Evolutionary conservation across 2,113 vertebrate genomes (phyloP), one percentile per base, ranked within the genome.

Genomic region (Pteropus alecto): DNA sequence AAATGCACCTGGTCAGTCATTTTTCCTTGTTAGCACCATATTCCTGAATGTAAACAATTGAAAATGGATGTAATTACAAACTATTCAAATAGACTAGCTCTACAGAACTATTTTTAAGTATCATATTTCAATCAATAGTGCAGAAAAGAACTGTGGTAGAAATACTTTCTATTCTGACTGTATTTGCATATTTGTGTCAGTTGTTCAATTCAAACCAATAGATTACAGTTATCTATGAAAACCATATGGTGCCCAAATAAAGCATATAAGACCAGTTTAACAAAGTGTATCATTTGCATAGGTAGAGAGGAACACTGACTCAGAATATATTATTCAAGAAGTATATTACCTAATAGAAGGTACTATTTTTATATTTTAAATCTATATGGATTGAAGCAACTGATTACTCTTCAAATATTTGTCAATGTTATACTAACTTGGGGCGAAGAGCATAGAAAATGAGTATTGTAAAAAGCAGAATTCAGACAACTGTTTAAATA

Each of bases 171-270:
- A 94, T 98, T 98, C 71, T 98, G 93, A 96, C 8, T 81, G n/a
- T 93, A 98, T 98, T 98, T 98, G 89, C 97, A 98, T 98, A 98
- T 95, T 98, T 97, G 93, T 98, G 97, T 97, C 97, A 97, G 87
- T 95, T 97, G 95, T 93, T 96, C 98, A 97, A 98, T 97, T 98
- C 97, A 98, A 98, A 96, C 96, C 97, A 98, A 98, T 98, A 98
- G 93, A 96, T 68, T 82, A 85, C 14, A 73, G 95, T 98, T 98
- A 98, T 98, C 98, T 98, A 93, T 98, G 93, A 98, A 98, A 98
- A 98, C 96, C 97, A 98, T 97, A 97, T 96, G 98, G 96, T 95
- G 90, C n/a, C 74, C 73, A 97, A 98, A 98, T 98, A 98, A 97
- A 97, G 92, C 0, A 33, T 38, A 88, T 71, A 88, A 96, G 82